Base-by-base conservation (phyloP, 1,140 invertebrate genomes). In the Pentalonia nigronervosa region DNA sequence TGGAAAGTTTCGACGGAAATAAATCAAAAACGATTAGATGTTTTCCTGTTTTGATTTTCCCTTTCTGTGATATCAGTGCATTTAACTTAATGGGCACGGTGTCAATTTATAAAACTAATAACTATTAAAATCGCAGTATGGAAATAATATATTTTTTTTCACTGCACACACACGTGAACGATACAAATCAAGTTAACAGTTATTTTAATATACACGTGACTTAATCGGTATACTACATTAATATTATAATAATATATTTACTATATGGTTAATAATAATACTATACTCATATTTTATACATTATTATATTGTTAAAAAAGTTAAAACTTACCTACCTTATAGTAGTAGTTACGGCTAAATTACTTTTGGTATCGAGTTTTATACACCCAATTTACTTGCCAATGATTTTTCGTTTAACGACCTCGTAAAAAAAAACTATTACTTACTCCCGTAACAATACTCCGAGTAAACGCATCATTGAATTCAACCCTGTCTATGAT, bases 401-500 rank as follows among this genome's bases (percentile, higher is more conserved):
- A 67, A 90, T 30, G 89, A 67, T 60, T 41, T 60, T 90, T 90
- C 36, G 53, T 67, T 20, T 67, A 67, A 90, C 89, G 53, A 67
- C 53, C 53, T 45, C 89, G 56, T 67, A 67, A 67, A 90, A 88
- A 45, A 90, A 90, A 60, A 90, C 89, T 60, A 67, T 90, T 67
- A 90, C 50, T 23, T 60, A 34, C 36, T 45, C 53, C 23, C 53
- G 17, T 41, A 36, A 60, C 25, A 90, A 53, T 60, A 34, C 45
- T 36, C 25, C 48, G 88, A 41, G 50, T 45, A 41, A 67, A 90
- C 89, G 89, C 89, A 23, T 60, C 89, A 45, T 90, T 90, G 89
- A 90, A n/a, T 45, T 45, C 36, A 7, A 90, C 53, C 36, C 23
- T 41, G 36, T 41, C 23, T 60, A 60, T 41, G 88, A 90, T 90